A percentile compares a stretch with the other conserved stretches of the same genome.
These are phyloP conservation scores for Cheirogaleus major DNA, from an alignment of 2,797 vertebrate genomes.

Conservation along the genomic window DNA sequence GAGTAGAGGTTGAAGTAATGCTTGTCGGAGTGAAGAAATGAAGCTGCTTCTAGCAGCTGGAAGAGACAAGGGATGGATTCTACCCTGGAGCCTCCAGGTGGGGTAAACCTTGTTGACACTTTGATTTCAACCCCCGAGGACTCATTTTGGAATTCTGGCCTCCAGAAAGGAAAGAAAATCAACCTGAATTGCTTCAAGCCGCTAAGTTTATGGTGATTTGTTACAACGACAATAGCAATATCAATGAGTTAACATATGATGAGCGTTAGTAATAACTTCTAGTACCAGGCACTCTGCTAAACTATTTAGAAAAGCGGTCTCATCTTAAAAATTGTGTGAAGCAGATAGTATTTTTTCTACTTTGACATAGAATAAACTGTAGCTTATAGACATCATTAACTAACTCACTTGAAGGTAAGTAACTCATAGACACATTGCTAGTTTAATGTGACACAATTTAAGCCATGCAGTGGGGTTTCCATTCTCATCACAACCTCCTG, in stretches of 20 bases:
- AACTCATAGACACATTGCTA: neutral
- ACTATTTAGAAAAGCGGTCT: neutral
- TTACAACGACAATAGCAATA: neutral
- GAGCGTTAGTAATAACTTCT: neutral
- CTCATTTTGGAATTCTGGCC: neutral
- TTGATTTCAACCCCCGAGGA: neutral
- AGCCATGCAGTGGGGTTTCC: neutral
- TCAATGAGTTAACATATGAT: neutral
- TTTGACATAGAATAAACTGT: neutral
- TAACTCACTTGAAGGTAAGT: neutral
- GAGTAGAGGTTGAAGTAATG: neutral
- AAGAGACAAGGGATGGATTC: neutral
- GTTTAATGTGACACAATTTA: neutral
- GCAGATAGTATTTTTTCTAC: neutral
- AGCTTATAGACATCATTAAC: neutral
- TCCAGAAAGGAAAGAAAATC: neutral
- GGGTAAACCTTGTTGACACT: neutral
- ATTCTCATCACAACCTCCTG: fast-evolving
- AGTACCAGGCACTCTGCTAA: neutral
- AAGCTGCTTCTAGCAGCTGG: neutral
- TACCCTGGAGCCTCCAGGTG: neutral
- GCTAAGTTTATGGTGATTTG: neutral
- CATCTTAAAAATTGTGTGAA: neutral
- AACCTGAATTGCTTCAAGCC: neutral
- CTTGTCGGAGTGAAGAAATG: fast-evolving